Evolutionary conservation across 2,888 invertebrate species (phyloP).

Genomic region (Lasioglossum figueresi): DNA sequence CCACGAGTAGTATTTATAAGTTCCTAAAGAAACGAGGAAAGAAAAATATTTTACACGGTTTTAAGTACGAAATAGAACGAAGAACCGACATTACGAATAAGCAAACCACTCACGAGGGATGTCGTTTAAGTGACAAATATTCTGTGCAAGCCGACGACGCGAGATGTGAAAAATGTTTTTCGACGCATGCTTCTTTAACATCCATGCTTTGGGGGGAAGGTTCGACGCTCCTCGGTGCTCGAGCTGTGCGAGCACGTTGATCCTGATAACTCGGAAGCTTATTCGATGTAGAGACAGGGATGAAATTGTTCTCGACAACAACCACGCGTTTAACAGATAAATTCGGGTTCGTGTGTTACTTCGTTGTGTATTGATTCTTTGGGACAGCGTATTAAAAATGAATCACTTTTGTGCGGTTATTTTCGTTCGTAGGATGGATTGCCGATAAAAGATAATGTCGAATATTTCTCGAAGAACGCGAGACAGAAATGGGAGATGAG

Average conservation of each 20-base stretch:
- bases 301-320: constrained; percentile 4
- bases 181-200: constrained; percentile 2
- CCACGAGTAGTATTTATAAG: constrained; percentile 82
- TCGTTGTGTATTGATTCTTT: not conserved
- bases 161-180: not conserved
- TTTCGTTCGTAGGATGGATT: not conserved
- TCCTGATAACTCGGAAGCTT: constrained; percentile 5
- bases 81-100: constrained; percentile 51
- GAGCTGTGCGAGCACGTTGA: not conserved
- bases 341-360: not conserved
- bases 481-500: not conserved
- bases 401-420: not conserved
- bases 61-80: constrained; percentile 55
- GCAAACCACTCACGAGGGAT: constrained; percentile 30
- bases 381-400: not conserved
- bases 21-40: constrained; percentile 74
- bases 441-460: not conserved
- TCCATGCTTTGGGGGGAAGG: not conserved
- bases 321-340: not conserved
- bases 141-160: not conserved
- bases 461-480: not conserved
- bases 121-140: constrained; percentile 2
- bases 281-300: not conserved
- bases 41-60: constrained; percentile 58
- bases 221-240: not conserved